A percentile compares a stretch with the other conserved stretches of the same genome.
Evolutionary conservation across 92 coral and sea anemone species (phyloP).

Genomic region (Actinostola sp.): DNA sequence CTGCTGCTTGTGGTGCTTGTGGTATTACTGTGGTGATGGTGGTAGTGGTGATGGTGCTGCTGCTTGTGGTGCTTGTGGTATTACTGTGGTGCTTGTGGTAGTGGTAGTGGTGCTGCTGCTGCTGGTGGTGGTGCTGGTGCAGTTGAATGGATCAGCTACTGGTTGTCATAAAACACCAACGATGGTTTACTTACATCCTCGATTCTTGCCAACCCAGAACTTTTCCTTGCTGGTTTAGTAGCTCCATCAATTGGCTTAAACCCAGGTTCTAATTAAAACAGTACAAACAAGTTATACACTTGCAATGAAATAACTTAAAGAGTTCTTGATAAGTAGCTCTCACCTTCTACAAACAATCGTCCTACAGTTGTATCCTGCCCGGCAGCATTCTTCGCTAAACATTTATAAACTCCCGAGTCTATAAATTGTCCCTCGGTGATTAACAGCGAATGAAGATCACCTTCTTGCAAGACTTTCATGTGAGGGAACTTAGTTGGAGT

Average conservation of each 20-base stretch:
- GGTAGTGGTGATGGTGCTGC: too few species aligned
- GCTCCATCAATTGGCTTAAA: conserved; percentile 28
- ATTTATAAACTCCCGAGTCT: conserved; percentile 92
- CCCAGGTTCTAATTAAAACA: conserved; percentile 37
- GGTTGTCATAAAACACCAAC: background rate
- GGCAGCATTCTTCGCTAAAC: conserved; percentile 76
- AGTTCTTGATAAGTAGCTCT: background rate
- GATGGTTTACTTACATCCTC: conserved; percentile 61
- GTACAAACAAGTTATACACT: too few species aligned
- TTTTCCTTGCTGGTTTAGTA: conserved; percentile 63
- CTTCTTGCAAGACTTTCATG: conserved; percentile 74
- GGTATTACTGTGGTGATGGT: too few species aligned
- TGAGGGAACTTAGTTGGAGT: conserved; percentile 54
- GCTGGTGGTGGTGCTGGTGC: too few species aligned
- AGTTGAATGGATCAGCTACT: too few species aligned
- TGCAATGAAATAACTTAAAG: background rate
- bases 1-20: too few species aligned
- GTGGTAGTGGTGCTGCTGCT: too few species aligned
- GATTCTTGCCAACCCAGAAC: conserved; percentile 77
- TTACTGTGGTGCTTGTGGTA: too few species aligned
- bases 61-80: too few species aligned
- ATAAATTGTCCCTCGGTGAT: conserved; percentile 76
- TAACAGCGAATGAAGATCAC: conserved; percentile 74
- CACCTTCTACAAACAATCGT: conserved; percentile 82
- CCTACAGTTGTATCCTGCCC: conserved; percentile 83